phyloP scores from a whole-genome alignment of 2,888 invertebrate genomes.

The Ophioninae sp. region DNA sequence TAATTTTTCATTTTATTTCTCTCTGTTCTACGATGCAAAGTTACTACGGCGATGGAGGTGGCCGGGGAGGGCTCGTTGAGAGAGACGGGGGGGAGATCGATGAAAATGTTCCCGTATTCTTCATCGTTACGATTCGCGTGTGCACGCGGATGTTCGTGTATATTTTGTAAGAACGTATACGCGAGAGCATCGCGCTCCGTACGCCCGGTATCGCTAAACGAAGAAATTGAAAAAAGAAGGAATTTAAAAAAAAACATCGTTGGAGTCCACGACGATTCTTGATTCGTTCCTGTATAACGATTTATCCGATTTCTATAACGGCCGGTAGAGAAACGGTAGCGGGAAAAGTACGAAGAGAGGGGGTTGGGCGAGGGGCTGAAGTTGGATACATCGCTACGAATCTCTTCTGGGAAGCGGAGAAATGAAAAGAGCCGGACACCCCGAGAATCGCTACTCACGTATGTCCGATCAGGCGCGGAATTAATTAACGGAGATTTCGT shows the following conservation, averaged over 20 bases:
- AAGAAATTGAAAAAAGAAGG: constrained; percentile 9
- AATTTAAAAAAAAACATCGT: constrained; percentile 23
- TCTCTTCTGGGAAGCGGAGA: constrained; percentile 13
- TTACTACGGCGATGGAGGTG: constrained; percentile 1
- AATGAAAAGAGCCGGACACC: constrained; percentile 34
- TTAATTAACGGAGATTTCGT: constrained; percentile 61
- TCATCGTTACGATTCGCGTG: constrained; percentile 10
- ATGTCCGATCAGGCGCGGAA: constrained; percentile 63
- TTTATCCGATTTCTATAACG: constrained; percentile 37
- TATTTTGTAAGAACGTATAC: neutral
- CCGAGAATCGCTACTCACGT: constrained; percentile 59
- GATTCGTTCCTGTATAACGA: constrained; percentile 50
- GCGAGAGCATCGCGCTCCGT: constrained; percentile 15
- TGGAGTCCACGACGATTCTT: constrained; percentile 36
- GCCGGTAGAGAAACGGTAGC: neutral
- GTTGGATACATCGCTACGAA: constrained; percentile 16
- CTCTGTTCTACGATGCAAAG: constrained; percentile 39
- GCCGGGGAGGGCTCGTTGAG: neutral
- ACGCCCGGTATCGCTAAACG: constrained; percentile 8
- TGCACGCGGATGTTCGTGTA: neutral
- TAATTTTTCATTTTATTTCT: constrained; percentile 54
- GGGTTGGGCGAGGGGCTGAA: neutral
- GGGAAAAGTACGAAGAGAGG: neutral
- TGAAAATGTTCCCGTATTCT: constrained; percentile 39
- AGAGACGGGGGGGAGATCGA: constrained; percentile 28